phyloP scores from a whole-genome alignment of 2,113 vertebrate species.

The Piliocolobus tephrosceles region DNA sequence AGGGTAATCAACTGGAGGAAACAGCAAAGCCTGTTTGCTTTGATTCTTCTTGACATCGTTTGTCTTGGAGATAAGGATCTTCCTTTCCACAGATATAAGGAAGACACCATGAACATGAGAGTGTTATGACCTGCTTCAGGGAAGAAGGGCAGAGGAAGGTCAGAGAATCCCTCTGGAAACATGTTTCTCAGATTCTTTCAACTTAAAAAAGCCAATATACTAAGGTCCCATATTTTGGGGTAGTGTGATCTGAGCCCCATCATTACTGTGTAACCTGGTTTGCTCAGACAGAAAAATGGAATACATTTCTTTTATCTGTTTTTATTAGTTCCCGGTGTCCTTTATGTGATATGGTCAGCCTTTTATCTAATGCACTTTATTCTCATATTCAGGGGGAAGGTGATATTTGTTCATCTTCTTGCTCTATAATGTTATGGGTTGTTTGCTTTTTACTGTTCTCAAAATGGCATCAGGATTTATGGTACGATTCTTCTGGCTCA shows the following conservation, averaged over 20 bases:
- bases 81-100: not conserved
- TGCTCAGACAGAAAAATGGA: not conserved
- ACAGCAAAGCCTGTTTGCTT: not conserved
- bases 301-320: conserved; percentile 19
- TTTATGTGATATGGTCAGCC: conserved; percentile 40
- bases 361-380: conserved; percentile 52
- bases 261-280: not conserved
- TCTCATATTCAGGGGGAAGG: conserved; percentile 57
- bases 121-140: not conserved
- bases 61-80: not conserved
- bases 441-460: conserved; percentile 74
- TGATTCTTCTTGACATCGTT: not conserved
- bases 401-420: conserved; percentile 67
- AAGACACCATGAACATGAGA: not conserved
- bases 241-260: not conserved
- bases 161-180: not conserved
- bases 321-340: not conserved
- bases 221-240: not conserved
- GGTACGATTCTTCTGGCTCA: conserved; percentile 57
- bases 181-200: not conserved
- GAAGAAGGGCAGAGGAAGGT: not conserved
- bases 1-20: not conserved
- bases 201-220: not conserved
- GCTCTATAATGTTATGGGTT: conserved; percentile 66
- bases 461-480: conserved; percentile 72